Base-by-base conservation (phyloP, 2,113 vertebrate species). In the Sinocyclocheilus rhinocerous region DNA sequence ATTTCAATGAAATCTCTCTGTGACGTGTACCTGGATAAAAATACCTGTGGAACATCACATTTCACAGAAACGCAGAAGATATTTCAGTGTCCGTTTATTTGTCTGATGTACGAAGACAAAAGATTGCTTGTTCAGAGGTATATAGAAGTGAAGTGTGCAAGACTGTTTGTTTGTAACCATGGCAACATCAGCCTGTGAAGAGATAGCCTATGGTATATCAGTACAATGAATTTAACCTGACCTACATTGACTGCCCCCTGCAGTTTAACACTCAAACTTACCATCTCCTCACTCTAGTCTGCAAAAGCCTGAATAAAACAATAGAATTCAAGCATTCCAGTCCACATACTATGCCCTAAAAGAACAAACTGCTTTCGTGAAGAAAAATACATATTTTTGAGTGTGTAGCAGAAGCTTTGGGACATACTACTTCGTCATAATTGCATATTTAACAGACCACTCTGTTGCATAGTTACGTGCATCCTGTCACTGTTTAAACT, bases 81-180 rank as follows among this genome's bases (percentile, higher is more conserved):
- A 3, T 94, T 90, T 92, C 80, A 81, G 77, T 85, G 24, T 83
- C 52, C 85, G 29, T 86, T 93, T 92, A 90, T 92, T 94, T 93
- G 2, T 91, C 88, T 92, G 92, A 90, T 89, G 84, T 89, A 90
- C 92, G 91, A 93, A 84, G 82, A 85, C 63, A 87, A 82, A 84
- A 79, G 86, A 79, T 86, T 55, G 57, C 84, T 82, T 55, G 81
- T 89, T 87, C 81, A 52, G 33, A 80, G 26, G 81, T 16, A 55
- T 45, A 61, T 33, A 45, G 67, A 77, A 33, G 73, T 52, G 81
- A 76, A 50, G 81, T 48, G 45, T 12, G 45, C 42, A 48, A 48
- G 45, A 81, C 61, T 92, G 82, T 90, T 92, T 92, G 92, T 93
- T 94, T 93, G 95, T 94, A 93, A 89, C 95, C 93, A 94, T 93